Base-by-base conservation (phyloP, 2,113 vertebrate species). In the Takifugu flavidus region DNA sequence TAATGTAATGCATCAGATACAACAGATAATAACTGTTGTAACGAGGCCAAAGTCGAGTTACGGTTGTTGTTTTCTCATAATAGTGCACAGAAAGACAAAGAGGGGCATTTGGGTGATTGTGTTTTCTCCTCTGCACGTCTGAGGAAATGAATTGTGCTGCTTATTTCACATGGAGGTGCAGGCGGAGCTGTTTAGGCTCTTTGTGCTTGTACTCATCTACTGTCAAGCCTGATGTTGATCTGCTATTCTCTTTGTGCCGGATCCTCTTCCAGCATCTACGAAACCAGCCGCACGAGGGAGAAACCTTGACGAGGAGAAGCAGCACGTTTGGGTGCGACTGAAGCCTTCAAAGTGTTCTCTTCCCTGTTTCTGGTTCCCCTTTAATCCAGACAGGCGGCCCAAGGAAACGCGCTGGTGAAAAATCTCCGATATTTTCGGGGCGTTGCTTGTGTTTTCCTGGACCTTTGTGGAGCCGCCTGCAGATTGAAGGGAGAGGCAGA, bases 231-330 rank as follows among this genome's bases (percentile, higher is more conserved):
- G 70, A 75, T 76, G 80, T 74, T 83, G 83, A 83, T 89, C 82
- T 87, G 75, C 62, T 60, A 87, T 88, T 90, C 86, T 89, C 87
- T 89, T 90, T 89, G 79, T 86, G 77, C 53, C 70, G 56, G 77
- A 79, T 68, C 82, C 77, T 80, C 75, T 85, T 62, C 60, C 67
- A 66, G 75, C 73, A 71, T 82, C 74, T 47, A 70, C 54, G 52
- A 78, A 39, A 75, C 80, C 83, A 78, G 77, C 80, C 69, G 59
- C 78, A 78, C 64, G 28, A 72, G 81, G 75, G 75, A 81, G 72
- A 64, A 80, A 79, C 79, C 80, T 77, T 83, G 83, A 86, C 62
- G 76, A 82, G 54, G 78, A 77, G 78, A 84, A 82, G 72, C 83
- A 83, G 79, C 85, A 79, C 78, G 72, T 88, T 83, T 69, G 71